These are phyloP conservation scores for Drosophila pseudoananassae DNA, from an alignment of 1,140 invertebrate species.

Conservation along the genomic window DNA sequence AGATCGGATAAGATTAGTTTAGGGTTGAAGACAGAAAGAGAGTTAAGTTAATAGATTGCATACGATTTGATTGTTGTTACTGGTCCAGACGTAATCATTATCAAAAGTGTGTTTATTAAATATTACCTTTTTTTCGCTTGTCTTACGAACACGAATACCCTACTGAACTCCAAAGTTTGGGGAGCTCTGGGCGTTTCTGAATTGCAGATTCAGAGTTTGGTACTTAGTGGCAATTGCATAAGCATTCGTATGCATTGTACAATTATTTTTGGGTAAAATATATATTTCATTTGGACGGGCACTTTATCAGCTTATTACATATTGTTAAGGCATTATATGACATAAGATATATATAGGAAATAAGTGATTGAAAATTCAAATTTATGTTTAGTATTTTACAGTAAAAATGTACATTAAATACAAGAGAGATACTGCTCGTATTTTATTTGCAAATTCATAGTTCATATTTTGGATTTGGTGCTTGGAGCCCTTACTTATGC, in stretches of 20 bases:
- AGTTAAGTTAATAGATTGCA: conserved; percentile 56
- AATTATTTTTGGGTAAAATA: conserved; percentile 34
- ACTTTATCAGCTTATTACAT: conserved; percentile 36
- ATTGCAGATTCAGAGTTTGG: conserved; percentile 19
- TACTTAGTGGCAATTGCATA: conserved; percentile 34
- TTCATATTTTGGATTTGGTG: conserved; percentile 46
- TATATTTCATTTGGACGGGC: conserved; percentile 39
- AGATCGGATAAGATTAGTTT: conserved; percentile 36
- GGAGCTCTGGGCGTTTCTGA: conserved; percentile 20
- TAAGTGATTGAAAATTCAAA: conserved; percentile 27
- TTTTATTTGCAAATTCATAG: conserved; percentile 23
- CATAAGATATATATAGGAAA: conserved; percentile 28
- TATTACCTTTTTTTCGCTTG: conserved; percentile 56
- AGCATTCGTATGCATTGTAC: conserved; percentile 44
- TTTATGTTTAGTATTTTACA: conserved; percentile 59
- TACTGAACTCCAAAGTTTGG: conserved; percentile 2
- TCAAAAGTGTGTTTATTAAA: conserved; percentile 42
- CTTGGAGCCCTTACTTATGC: conserved; percentile 67
- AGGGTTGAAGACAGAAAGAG: conserved; percentile 32
- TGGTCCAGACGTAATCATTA: conserved; percentile 33
- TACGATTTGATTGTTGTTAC: conserved; percentile 45
- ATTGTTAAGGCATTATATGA: conserved; percentile 19
- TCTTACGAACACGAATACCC: conserved; percentile 6
- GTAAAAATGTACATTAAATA: conserved; percentile 55
- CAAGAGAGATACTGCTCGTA: conserved; percentile 44